Evolutionary conservation across 2,888 invertebrate genomes (phyloP), one percentile per base, ranked within the genome.

Genomic region (Heliconius cydno): DNA sequence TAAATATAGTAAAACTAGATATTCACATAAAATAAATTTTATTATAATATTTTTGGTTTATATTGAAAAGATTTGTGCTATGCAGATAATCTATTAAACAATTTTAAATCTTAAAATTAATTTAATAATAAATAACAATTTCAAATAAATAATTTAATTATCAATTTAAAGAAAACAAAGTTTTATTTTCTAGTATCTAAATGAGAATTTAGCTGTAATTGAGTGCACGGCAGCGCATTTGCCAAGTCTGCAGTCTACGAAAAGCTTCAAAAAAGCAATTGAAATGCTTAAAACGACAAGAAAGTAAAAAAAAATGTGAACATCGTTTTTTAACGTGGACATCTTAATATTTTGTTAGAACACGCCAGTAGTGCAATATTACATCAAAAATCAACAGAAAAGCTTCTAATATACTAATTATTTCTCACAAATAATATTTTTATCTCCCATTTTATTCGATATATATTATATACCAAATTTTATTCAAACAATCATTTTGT

Each of bases 401-500:
- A 25, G 38, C 38, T n/a, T 7, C 41, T 70, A 41, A 41, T 34
- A 67, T 67, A 34, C 3, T 2, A 52, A 12, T 28, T 57, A 19
- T 52, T 52, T 6, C 22, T 57, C 12, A 22, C 13, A 52, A 46
- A 30, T 52, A 52, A 15, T 70, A 57, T 12, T 28, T 52, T 10
- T 52, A 9, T 52, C 9, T 57, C 4, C 13, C 22, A 30, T 52
- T 57, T n/a, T 22, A 30, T 57, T 57, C 5, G 30, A 73, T n/a
- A 52, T n/a, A 57, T 12, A 30, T 67, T n/a, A 52, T n/a, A 57
- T 12, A 30, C 71, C 76, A 82, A 65, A 66, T 76, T 22, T 46
- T 34, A 25, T 63, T 52, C 77, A 83, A 83, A 79, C n/a, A 80
- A 77, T 38, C 79, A 76, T 73, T 74, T 85, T 85, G 85, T 84